phyloP scores from a whole-genome alignment of 2,888 invertebrate species.

The Rapana venosa region DNA sequence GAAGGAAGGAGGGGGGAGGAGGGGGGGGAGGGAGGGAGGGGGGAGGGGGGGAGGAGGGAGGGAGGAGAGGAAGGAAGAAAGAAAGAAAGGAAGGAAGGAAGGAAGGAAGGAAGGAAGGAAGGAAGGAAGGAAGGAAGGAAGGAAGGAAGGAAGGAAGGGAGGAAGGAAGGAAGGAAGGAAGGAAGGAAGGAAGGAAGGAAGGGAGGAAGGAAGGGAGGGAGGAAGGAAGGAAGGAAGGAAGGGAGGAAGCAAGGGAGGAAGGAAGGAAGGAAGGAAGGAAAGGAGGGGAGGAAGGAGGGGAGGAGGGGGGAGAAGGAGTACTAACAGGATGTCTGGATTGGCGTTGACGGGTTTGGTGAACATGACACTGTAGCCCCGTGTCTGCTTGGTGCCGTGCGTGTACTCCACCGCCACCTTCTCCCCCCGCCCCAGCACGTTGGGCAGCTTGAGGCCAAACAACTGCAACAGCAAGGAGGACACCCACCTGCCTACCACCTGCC shows the following conservation, averaged over 20 bases:
- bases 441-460: slow-evolving; percentile 82
- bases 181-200: too few relatives aligned
- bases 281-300: too few relatives aligned
- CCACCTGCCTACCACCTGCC: too few relatives aligned
- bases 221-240: background rate
- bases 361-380: slow-evolving; percentile 88
- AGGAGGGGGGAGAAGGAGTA: slow-evolving; percentile 20
- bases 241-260: background rate
- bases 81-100: too few relatives aligned
- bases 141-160: background rate
- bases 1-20: too few relatives aligned
- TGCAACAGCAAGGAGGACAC: slow-evolving; percentile 51
- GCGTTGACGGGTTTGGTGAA: slow-evolving; percentile 90
- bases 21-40: background rate
- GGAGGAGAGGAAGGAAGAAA: too few relatives aligned
- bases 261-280: slow-evolving; percentile 33
- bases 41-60: slow-evolving; percentile 22
- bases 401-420: slow-evolving; percentile 89
- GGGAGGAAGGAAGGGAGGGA: slow-evolving; percentile 10
- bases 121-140: too few relatives aligned
- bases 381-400: slow-evolving; percentile 89
- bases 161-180: too few relatives aligned
- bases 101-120: slow-evolving; percentile 18
- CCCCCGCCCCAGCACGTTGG: slow-evolving; percentile 91
- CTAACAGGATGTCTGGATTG: slow-evolving; percentile 78